Conservation (phyloP, 2,797 vertebrate species). For the Chrosomus eos region DNA sequence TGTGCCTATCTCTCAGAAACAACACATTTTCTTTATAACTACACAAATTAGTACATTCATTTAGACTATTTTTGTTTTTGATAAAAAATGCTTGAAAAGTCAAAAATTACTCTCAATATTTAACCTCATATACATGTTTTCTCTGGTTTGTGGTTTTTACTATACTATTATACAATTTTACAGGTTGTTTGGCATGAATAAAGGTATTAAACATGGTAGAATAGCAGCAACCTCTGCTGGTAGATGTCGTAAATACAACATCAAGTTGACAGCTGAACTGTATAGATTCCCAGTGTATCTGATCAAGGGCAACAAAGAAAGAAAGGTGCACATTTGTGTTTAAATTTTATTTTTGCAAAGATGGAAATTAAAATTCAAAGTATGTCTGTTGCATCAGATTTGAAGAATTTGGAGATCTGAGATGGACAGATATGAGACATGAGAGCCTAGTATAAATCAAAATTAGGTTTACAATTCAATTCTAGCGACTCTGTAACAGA, state of each 20-base stretch:
- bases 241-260: background rate
- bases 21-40: background rate
- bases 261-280: background rate
- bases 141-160: background rate
- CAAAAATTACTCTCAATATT: background rate
- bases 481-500: conserved; percentile 21
- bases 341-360: background rate
- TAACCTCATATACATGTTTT: background rate
- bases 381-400: background rate
- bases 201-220: background rate
- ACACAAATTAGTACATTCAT: background rate
- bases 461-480: background rate
- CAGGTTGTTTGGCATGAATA: background rate
- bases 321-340: background rate
- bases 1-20: too few species aligned
- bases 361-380: background rate
- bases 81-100: too few species aligned
- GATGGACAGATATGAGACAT: background rate
- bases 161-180: background rate
- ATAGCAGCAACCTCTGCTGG: background rate
- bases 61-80: background rate
- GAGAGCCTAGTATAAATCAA: background rate
- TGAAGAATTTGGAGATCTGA: background rate
- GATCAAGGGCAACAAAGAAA: background rate
- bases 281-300: background rate